These are phyloP conservation scores for Oscheius sp. DNA, from an alignment of 2,888 invertebrate species.

Conservation along the genomic window DNA sequence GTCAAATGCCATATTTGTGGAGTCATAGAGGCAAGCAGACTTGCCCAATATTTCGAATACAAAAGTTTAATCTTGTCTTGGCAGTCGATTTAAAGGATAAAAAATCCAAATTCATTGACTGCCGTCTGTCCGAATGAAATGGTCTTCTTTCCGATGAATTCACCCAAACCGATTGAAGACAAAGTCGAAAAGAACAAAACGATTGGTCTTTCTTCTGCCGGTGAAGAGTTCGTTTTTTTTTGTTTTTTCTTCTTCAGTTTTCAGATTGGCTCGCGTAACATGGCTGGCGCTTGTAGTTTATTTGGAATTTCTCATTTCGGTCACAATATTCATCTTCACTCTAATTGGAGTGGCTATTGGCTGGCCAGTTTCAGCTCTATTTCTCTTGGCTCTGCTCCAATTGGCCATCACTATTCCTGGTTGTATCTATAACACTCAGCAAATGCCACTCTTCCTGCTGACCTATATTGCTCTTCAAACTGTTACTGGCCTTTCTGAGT, in stretches of 20 bases:
- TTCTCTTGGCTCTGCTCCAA: conserved; percentile 13
- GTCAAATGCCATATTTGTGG: too few relatives aligned
- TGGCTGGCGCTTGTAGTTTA: conserved; percentile 3
- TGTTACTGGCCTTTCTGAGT: neutral
- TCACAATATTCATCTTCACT: neutral
- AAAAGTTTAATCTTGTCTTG: too few relatives aligned
- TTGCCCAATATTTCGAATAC: too few relatives aligned
- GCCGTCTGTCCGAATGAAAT: too few relatives aligned
- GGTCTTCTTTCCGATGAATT: too few relatives aligned
- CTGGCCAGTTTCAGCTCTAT: neutral
- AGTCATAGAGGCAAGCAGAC: too few relatives aligned
- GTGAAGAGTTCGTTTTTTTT: neutral
- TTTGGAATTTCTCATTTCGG: neutral
- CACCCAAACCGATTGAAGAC: too few relatives aligned
- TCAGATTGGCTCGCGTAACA: neutral
- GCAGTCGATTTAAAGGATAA: too few relatives aligned
- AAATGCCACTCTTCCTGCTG: neutral
- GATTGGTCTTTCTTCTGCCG: neutral
- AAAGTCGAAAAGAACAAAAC: too few relatives aligned
- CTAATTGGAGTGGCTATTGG: neutral
- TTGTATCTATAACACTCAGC: conserved; percentile 10
- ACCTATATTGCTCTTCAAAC: neutral
- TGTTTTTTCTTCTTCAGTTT: neutral
- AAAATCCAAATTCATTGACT: too few relatives aligned
- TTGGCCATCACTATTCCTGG: conserved; percentile 9